These are phyloP conservation scores for Drosophila orosa DNA, from an alignment of 1,140 invertebrate genomes.

Conservation along the genomic window DNA sequence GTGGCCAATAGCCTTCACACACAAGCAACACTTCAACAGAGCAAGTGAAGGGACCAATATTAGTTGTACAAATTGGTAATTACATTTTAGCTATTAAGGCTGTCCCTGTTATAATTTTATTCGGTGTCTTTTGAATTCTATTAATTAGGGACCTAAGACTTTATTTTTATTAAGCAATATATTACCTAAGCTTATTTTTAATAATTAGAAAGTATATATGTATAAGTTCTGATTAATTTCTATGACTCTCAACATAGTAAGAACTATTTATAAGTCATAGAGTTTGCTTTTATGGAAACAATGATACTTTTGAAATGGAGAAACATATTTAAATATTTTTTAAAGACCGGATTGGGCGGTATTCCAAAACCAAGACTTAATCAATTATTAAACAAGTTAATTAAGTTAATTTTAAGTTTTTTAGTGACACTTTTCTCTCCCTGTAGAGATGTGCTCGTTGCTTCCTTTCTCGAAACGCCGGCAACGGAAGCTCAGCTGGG, in stretches of 20 bases:
- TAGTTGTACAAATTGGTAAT: not conserved
- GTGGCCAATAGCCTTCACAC: slow-evolving; percentile 7
- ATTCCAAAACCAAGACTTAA: not conserved
- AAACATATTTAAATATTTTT: not conserved
- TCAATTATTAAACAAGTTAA: not conserved
- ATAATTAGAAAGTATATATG: not conserved
- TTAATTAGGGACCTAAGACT: not conserved
- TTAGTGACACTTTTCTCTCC: not conserved
- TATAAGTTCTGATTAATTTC: not conserved
- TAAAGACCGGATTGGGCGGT: not conserved
- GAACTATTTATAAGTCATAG: not conserved
- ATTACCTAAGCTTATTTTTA: not conserved
- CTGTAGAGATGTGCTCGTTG: slow-evolving; percentile 13
- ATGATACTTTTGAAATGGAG: too few species aligned
- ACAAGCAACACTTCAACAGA: slow-evolving; percentile 8
- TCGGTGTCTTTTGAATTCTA: not conserved
- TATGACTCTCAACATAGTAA: too few species aligned
- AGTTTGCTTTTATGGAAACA: not conserved
- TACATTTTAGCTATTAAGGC: not conserved
- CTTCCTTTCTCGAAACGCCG: slow-evolving; percentile 11
- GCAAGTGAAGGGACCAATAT: not conserved
- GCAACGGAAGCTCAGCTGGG: slow-evolving; percentile 33
- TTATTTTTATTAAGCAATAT: not conserved
- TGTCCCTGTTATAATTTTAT: not conserved
- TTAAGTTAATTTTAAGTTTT: not conserved